These are phyloP conservation scores for Cinara cedri DNA, from an alignment of 2,888 invertebrate genomes.

Conservation along the genomic window DNA sequence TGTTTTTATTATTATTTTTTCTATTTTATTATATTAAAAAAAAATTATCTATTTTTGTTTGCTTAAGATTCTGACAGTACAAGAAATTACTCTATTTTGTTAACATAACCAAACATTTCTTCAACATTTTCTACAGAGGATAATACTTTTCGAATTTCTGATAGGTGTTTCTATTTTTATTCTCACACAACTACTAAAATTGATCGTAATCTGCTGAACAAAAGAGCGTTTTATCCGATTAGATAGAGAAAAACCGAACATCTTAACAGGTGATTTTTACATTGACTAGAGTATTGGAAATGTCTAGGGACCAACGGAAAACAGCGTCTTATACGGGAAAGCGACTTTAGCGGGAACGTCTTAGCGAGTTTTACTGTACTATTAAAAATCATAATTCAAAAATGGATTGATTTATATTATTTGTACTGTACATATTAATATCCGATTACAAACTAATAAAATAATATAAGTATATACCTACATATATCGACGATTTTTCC, in stretches of 20 bases:
- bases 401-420: no score
- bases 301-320: not conserved
- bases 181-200: not conserved
- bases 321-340: not conserved
- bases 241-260: not conserved
- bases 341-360: not conserved
- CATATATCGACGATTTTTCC: no score
- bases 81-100: not conserved
- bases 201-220: not conserved
- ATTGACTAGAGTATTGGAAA: constrained; percentile 1
- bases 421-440: no score
- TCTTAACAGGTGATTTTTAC: constrained; percentile 9
- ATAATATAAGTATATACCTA: no score
- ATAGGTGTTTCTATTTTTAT: not conserved
- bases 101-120: not conserved
- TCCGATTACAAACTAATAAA: no score
- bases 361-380: no score
- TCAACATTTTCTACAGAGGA: no score
- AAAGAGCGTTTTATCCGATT: no score
- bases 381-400: no score
- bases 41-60: not conserved
- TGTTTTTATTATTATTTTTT: not conserved
- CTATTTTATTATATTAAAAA: not conserved
- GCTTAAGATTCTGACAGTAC: no score
- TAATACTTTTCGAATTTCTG: no score